phyloP scores from a whole-genome alignment of 53 echinoderm and acorn worm species.

The Temnopleurus reevesii region DNA sequence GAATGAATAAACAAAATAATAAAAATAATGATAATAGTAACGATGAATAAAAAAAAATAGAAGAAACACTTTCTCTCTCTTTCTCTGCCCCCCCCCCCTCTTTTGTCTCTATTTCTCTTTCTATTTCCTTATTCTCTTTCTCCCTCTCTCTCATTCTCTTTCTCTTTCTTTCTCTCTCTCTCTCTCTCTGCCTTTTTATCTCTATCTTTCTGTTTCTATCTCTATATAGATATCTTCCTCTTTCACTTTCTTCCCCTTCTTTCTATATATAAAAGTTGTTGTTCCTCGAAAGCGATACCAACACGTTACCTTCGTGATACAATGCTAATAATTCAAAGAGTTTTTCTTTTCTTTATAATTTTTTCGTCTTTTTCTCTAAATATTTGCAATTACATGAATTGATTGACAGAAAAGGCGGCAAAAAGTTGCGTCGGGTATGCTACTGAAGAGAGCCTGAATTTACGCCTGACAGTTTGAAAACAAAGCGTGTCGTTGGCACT shows the following conservation, averaged over 20 bases:
- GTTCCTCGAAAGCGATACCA: too few species aligned
- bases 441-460: neutral
- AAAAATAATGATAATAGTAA: too few species aligned
- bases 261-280: too few species aligned
- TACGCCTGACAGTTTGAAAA: neutral
- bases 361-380: too few species aligned
- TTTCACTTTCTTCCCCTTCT: neutral
- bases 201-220: neutral
- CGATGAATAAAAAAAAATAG: too few species aligned
- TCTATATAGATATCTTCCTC: neutral
- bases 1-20: too few species aligned
- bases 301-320: neutral
- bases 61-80: too few species aligned
- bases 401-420: neutral
- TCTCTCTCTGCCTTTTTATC: neutral
- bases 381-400: neutral
- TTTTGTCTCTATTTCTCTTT: too few species aligned
- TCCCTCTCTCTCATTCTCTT: neutral
- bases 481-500: slow-evolving; percentile 20
- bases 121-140: too few species aligned
- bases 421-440: neutral
- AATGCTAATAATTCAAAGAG: neutral
- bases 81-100: too few species aligned
- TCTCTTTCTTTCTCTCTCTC: neutral
- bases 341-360: too few species aligned